Base-by-base conservation (phyloP, 1,140 invertebrate species). In the Lycorma delicatula region DNA sequence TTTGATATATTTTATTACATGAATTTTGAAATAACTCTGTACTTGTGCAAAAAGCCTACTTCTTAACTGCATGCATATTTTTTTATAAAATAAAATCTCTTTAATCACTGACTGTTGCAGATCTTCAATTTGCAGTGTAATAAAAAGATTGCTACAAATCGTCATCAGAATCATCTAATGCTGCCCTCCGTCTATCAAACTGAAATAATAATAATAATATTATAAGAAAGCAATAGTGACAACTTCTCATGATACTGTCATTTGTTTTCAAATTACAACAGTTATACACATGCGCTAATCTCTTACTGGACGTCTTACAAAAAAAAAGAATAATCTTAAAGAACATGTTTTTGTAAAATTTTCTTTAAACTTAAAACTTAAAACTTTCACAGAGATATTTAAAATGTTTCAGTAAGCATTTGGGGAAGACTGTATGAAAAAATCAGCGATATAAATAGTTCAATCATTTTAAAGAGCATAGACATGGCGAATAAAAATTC, bases 161-260 rank as follows among this genome's bases (percentile, higher is more conserved):
- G 69, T 90, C 87, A 68, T 91, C 88, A 22, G 87, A 90, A 68
- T 71, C 71, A 52, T 90, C 88, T 36, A 93, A 73, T 54, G 89
- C 87, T 44, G 85, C 87, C 74, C 89, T 77, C 66, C 90, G 80
- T 65, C 90, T 75, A 68, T 93, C 89, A 76, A 90, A 93, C 77
- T 83, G 58, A 51, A 74, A 75, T 53, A 44, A 53, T 64, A 52
- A 56, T 59, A 65, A 55, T 72, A 72, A 52, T 29, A 56, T 62
- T 38, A 48, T 59, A 61, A 60, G 22, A 26, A 38, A 46, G 31
- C 12, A 13, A 58, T 50, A 58, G n/a, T 13, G 46, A 34, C 46
- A 22, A 25, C 23, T 18, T 23, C 22, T 36, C 7, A 28, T 54
- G 13, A 20, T n/a, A 54, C 13, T 11, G 28, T 16, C 23, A 31